Percentiles rank a stretch among this genome's conserved stretches.
phyloP scores from a whole-genome alignment of 2,888 invertebrate genomes.

The Heliothis peltigera region DNA sequence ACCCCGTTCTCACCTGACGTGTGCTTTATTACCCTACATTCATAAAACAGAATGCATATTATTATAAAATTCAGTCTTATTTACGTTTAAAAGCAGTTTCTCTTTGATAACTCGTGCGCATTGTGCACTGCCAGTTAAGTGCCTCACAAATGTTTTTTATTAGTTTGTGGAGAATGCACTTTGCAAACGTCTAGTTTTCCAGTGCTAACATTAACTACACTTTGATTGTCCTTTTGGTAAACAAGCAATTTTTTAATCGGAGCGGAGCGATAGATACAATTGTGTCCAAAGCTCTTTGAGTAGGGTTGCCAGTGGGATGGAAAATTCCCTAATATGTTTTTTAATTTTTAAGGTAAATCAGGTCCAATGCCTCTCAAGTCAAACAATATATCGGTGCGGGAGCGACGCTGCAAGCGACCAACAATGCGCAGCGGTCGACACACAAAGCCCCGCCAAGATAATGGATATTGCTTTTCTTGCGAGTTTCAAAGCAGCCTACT shows the following conservation, averaged over 20 bases:
- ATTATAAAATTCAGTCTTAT: conserved; percentile 26
- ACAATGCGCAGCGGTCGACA: conserved; percentile 80
- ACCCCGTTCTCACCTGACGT: too few relatives aligned
- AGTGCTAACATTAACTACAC: conserved; percentile 21
- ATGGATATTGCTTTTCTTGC: conserved; percentile 89
- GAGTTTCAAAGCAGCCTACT: conserved; percentile 89
- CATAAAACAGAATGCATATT: conserved; percentile 10
- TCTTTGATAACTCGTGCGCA: conserved; percentile 48
- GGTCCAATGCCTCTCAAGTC: conserved; percentile 68
- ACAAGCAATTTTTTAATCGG: neutral
- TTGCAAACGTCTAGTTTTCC: conserved; percentile 31
- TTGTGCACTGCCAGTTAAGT: conserved; percentile 58
- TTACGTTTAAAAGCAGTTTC: conserved; percentile 26
- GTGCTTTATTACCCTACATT: too few relatives aligned
- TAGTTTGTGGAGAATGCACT: conserved; percentile 40
- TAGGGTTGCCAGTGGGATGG: neutral
- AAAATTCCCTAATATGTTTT: conserved; percentile 31
- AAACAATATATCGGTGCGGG: conserved; percentile 72
- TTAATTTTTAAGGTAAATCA: conserved; percentile 63
- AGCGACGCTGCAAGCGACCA: conserved; percentile 74
- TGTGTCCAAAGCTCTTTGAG: too few relatives aligned
- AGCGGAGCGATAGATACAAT: neutral
- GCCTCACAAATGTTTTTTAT: conserved; percentile 66
- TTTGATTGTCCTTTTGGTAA: conserved; percentile 4
- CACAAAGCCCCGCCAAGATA: conserved; percentile 86